These are phyloP conservation scores for Cephus runcator DNA, from an alignment of 2,888 invertebrate genomes.

Conservation along the genomic window DNA sequence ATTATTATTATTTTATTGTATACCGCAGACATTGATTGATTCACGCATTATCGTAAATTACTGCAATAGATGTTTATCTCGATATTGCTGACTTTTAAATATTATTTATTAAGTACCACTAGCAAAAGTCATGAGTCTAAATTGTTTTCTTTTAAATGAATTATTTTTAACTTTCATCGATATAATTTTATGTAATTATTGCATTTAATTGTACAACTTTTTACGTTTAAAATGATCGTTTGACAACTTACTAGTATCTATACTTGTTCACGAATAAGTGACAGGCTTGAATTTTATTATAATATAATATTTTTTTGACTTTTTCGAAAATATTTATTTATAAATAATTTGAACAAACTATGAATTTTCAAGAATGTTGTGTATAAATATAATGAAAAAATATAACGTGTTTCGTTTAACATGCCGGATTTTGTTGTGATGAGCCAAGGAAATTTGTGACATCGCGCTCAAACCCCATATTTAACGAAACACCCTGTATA, in stretches of 20 bases:
- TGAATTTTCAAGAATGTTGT: constrained; percentile 3
- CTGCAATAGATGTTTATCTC: too few species aligned
- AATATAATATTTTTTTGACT: neutral
- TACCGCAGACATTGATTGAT: neutral
- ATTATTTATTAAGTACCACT: too few species aligned
- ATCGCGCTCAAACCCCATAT: neutral
- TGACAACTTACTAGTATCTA: neutral
- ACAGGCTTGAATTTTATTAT: neutral
- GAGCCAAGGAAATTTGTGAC: neutral
- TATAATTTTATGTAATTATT: too few species aligned
- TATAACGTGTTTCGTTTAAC: neutral
- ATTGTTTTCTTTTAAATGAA: too few species aligned
- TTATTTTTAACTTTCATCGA: too few species aligned
- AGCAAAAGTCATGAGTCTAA: too few species aligned
- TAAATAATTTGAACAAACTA: constrained; percentile 5
- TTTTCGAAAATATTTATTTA: constrained; percentile 17
- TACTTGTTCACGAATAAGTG: neutral
- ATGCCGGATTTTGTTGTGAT: neutral
- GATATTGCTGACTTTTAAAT: too few species aligned
- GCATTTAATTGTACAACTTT: too few species aligned
- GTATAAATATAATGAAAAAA: neutral
- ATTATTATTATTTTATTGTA: neutral
- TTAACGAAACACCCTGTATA: neutral
- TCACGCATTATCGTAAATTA: neutral
- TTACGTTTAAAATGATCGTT: neutral